Conservation (phyloP, 2,113 vertebrate genomes). For the Erinaceus europaeus region DNA sequence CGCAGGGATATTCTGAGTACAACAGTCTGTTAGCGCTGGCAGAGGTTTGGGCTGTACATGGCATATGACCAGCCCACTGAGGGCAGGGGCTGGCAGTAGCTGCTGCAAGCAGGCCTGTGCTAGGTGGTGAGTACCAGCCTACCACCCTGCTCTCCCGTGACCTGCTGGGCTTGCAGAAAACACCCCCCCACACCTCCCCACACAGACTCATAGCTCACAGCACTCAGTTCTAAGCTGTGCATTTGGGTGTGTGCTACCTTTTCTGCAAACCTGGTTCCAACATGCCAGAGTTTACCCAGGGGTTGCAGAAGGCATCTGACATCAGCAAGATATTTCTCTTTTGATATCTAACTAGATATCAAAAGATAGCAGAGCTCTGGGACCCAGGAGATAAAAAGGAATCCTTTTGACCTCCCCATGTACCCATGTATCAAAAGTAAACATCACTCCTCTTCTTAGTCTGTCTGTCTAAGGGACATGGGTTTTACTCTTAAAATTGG, state of each 20-base stretch:
- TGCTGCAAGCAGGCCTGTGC: rapidly evolving
- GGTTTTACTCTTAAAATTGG: no score
- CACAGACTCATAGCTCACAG: neutral
- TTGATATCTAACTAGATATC: no score
- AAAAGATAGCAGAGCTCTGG: no score
- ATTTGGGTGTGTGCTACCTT: no score
- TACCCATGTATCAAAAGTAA: no score
- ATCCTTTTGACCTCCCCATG: no score
- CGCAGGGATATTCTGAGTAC: neutral
- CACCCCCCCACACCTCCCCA: neutral
- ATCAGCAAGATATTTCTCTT: no score
- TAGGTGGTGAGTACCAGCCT: rapidly evolving
- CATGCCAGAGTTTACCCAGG: neutral
- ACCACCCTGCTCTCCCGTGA: neutral
- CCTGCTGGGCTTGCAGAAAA: neutral
- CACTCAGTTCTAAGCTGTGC: no score
- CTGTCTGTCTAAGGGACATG: no score
- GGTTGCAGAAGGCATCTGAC: no score
- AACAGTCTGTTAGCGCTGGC: rapidly evolving
- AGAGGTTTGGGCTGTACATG: rapidly evolving
- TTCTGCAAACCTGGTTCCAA: neutral
- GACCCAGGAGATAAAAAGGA: no score
- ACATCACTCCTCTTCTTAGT: rapidly evolving
- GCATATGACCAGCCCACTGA: rapidly evolving
- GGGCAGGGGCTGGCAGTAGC: rapidly evolving